These are phyloP conservation scores for Agonopterix heracliana DNA, from an alignment of 2,888 invertebrate species.

Conservation along the genomic window DNA sequence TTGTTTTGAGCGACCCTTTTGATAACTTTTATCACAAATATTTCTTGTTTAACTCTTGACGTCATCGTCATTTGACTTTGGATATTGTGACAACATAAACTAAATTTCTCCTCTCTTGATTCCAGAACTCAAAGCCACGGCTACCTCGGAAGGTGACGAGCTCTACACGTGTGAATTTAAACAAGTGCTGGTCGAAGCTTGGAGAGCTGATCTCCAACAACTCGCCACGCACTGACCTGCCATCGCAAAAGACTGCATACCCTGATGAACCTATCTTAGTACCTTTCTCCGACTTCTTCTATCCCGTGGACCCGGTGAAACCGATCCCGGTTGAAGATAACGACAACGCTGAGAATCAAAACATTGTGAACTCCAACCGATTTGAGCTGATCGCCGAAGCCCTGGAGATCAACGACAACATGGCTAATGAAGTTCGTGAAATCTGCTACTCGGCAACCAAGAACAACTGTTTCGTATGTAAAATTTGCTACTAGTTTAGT, in stretches of 20 bases:
- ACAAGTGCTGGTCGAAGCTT: slow-evolving; percentile 79
- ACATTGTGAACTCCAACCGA: slow-evolving; percentile 55
- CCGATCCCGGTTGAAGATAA: slow-evolving; percentile 56
- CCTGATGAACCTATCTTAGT: slow-evolving; percentile 59
- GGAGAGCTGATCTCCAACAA: slow-evolving; percentile 73
- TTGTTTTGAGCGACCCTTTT: no score
- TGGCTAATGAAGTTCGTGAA: slow-evolving; percentile 76
- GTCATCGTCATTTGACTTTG: not conserved
- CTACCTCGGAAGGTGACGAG: slow-evolving; percentile 74
- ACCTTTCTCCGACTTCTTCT: slow-evolving; percentile 61
- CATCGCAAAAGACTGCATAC: slow-evolving; percentile 66
- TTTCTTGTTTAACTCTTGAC: not conserved
- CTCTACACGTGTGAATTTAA: slow-evolving; percentile 78
- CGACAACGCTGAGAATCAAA: slow-evolving; percentile 67
- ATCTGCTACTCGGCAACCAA: slow-evolving; percentile 64
- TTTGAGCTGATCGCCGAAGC: slow-evolving; percentile 55
- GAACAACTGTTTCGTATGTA: slow-evolving; percentile 64
- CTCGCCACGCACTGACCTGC: slow-evolving; percentile 60
- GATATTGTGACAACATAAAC: slow-evolving; percentile 9
- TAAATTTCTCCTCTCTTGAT: slow-evolving; percentile 37
- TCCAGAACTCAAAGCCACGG: slow-evolving; percentile 74
- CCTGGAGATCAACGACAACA: slow-evolving; percentile 73
- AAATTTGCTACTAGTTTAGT: slow-evolving; percentile 47
- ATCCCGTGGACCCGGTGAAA: slow-evolving; percentile 60
- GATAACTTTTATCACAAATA: not conserved